Evolutionary conservation across 2,797 vertebrate species (phyloP).

Genomic region (Galaxias olidus): DNA sequence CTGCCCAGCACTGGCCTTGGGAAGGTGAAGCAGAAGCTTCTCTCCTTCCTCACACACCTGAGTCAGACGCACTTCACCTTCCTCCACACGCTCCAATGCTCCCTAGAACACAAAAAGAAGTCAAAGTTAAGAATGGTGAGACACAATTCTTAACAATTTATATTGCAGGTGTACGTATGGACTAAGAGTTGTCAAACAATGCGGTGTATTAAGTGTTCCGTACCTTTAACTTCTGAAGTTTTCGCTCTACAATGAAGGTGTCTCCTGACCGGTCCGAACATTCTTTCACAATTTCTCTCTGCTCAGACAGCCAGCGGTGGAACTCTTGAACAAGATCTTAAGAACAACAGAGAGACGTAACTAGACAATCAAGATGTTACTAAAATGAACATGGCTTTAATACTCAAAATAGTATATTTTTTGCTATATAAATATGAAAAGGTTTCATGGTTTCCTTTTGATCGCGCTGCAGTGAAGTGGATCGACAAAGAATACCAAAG

Average conservation of each 20-base stretch:
- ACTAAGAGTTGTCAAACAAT: no score
- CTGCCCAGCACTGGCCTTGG: conserved; percentile 82
- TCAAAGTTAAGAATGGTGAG: neutral
- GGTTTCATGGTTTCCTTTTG: no score
- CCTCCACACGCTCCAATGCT: conserved; percentile 83
- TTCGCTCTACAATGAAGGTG: conserved; percentile 85
- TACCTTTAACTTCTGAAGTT: conserved; percentile 92
- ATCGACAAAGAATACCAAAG: no score
- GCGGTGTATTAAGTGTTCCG: neutral
- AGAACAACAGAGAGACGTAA: conserved; percentile 43
- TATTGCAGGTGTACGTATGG: no score
- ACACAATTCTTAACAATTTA: no score
- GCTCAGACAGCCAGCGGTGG: conserved; percentile 86
- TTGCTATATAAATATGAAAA: no score
- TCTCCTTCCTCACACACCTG: conserved; percentile 89
- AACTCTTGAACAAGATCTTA: conserved; percentile 90
- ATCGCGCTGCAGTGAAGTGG: no score
- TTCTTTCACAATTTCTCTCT: conserved; percentile 84
- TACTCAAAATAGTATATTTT: neutral
- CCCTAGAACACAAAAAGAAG: conserved; percentile 65
- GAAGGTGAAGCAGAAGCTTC: conserved; percentile 84
- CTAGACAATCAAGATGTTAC: neutral
- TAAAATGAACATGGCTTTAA: neutral
- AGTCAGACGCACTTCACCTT: conserved; percentile 86
- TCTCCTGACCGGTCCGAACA: conserved; percentile 89